phyloP scores from a whole-genome alignment of 2,888 invertebrate genomes.

The Drosophila planitibia region DNA sequence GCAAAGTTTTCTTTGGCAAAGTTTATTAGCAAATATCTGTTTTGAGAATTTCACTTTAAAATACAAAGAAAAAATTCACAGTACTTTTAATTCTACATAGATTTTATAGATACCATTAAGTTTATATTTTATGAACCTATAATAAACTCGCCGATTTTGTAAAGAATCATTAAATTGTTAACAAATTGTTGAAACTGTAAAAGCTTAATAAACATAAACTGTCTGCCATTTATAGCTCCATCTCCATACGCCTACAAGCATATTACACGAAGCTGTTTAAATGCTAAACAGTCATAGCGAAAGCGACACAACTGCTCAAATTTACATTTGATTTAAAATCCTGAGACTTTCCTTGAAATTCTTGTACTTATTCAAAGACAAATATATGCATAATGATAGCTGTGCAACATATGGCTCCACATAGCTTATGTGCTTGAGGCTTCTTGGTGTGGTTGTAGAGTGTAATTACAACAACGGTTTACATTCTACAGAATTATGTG shows the following conservation, averaged over 20 bases:
- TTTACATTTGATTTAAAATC: constrained; percentile 3
- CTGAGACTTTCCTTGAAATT: constrained; percentile 30
- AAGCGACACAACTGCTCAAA: constrained; percentile 1
- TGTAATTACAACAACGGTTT: constrained; percentile 68
- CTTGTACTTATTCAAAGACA: constrained; percentile 9
- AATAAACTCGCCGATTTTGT: constrained; percentile 13
- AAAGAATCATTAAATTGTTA: constrained; percentile 16
- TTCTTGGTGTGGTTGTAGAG: constrained; percentile 27
- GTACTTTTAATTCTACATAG: background rate
- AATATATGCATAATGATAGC: constrained; percentile 28
- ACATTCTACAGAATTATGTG: constrained; percentile 47
- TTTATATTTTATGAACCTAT: constrained; percentile 26
- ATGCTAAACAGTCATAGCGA: background rate
- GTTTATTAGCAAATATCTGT: background rate
- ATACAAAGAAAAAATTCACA: background rate
- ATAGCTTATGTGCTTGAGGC: constrained; percentile 18
- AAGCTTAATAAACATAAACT: constrained; percentile 8
- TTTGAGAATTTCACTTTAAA: background rate
- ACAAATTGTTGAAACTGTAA: constrained; percentile 7
- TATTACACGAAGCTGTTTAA: background rate
- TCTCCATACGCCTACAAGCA: background rate
- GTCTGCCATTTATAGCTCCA: background rate
- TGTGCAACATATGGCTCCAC: constrained; percentile 14
- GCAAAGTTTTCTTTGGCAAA: background rate
- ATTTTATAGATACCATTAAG: background rate